These are phyloP conservation scores for Lanius collurio DNA, from an alignment of 2,113 vertebrate species.

Conservation along the genomic window DNA sequence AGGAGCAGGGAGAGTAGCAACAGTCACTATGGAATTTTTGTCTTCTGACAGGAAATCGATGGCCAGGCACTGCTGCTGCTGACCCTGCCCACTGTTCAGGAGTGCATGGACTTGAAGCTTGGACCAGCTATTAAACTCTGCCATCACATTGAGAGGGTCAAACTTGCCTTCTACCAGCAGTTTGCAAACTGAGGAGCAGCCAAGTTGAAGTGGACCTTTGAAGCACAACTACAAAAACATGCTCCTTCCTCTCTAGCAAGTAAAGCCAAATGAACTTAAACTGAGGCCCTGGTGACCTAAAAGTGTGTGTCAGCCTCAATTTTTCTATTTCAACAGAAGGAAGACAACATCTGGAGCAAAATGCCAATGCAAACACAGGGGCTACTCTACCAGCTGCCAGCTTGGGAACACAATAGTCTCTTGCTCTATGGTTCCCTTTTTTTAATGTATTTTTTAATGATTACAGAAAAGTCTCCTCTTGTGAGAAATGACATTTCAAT, in stretches of 20 bases:
- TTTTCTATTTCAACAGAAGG: slow-evolving; percentile 71
- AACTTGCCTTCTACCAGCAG: slow-evolving; percentile 98
- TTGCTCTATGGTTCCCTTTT: slow-evolving; percentile 62
- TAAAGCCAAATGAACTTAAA: slow-evolving; percentile 45
- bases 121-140: slow-evolving; percentile 97
- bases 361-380: slow-evolving; percentile 59
- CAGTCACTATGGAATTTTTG: slow-evolving; percentile 12
- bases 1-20: neutral
- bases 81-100: slow-evolving; percentile 95
- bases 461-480: slow-evolving; percentile 40
- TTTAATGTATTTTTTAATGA: slow-evolving; percentile 55
- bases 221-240: slow-evolving; percentile 73
- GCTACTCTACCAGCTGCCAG: slow-evolving; percentile 61
- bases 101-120: slow-evolving; percentile 98
- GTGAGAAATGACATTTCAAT: slow-evolving; percentile 64
- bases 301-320: slow-evolving; percentile 45
- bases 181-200: slow-evolving; percentile 87
- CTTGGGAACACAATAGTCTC: slow-evolving; percentile 59
- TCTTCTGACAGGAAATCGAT: slow-evolving; percentile 90
- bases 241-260: slow-evolving; percentile 43
- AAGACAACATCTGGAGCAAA: slow-evolving; percentile 68
- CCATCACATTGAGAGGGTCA: slow-evolving; percentile 97
- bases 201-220: slow-evolving; percentile 62
- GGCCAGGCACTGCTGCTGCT: slow-evolving; percentile 95
- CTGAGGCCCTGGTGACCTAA: slow-evolving; percentile 20